A percentile compares a stretch with the other conserved stretches of the same genome.
phyloP scores from a whole-genome alignment of 2,888 invertebrate species.

The Epistrophella euchroma region DNA sequence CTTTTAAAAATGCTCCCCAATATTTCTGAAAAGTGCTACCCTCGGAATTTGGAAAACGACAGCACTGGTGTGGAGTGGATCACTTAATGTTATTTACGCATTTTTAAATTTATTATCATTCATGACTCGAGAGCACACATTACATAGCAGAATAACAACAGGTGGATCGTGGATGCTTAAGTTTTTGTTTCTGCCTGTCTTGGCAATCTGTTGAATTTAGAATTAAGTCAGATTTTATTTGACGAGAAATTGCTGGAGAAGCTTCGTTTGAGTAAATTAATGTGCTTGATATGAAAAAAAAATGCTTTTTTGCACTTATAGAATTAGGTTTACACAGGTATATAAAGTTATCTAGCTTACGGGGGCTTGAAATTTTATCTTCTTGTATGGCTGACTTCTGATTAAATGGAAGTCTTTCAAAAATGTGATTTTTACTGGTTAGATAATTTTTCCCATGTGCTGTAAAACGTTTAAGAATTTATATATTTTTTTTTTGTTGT shows the following conservation, averaged over 20 bases:
- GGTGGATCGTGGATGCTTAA: constrained; percentile 26
- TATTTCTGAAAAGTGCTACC: too few relatives aligned
- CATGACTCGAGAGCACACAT: neutral
- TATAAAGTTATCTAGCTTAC: neutral
- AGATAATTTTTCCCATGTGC: too few relatives aligned
- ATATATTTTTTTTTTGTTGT: too few relatives aligned
- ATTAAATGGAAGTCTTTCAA: too few relatives aligned
- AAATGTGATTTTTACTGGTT: too few relatives aligned
- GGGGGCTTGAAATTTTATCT: too few relatives aligned
- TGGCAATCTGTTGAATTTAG: constrained; percentile 1
- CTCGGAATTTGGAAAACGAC: too few relatives aligned
- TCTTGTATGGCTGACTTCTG: too few relatives aligned
- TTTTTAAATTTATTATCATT: constrained; percentile 44
- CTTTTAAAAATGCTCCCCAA: too few relatives aligned
- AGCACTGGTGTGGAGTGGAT: constrained; percentile 34
- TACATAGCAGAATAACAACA: constrained; percentile 23
- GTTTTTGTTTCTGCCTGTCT: constrained; percentile 6
- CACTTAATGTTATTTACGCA: constrained; percentile 51
- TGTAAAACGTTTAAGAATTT: too few relatives aligned
- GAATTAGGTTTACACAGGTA: neutral
- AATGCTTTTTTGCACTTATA: neutral
- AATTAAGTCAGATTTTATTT: constrained; percentile 10
- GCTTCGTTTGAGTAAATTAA: neutral
- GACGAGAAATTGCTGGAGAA: neutral
- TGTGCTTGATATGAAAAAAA: neutral